Conservation (phyloP, 1,140 invertebrate genomes). For the Globodera rostochiensis region DNA sequence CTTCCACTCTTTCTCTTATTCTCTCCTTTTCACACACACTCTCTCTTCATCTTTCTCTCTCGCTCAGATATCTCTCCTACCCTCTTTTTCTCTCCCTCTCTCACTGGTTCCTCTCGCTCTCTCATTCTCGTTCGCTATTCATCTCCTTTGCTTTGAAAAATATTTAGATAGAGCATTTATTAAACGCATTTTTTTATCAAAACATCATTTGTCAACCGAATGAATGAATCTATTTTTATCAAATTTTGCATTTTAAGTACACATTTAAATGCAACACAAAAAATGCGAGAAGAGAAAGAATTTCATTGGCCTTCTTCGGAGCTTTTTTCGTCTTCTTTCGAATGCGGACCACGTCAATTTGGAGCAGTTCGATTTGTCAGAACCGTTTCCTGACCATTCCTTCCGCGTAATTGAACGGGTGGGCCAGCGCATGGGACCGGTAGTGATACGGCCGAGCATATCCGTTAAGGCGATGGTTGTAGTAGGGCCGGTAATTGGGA, state of each 20-base stretch:
- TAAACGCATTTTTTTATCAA: no score
- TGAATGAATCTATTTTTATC: no score
- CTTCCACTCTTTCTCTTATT: no score
- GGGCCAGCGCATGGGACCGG: constrained; percentile 19
- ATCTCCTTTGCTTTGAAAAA: no score
- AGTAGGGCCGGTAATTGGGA: constrained; percentile 27
- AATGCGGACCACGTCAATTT: not conserved
- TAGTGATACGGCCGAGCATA: constrained; percentile 24
- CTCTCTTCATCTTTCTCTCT: not conserved
- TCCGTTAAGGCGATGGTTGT: constrained; percentile 10
- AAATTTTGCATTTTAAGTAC: no score
- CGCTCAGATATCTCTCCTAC: not conserved
- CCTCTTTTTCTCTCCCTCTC: not conserved
- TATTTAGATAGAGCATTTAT: no score
- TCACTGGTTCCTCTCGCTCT: not conserved
- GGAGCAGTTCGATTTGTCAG: not conserved
- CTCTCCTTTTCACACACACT: not conserved
- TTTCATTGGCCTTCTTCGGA: not conserved
- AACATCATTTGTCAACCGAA: no score
- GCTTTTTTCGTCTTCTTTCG: not conserved
- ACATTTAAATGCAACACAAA: no score
- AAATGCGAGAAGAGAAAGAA: not conserved
- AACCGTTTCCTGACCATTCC: constrained; percentile 27
- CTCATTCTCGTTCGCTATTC: no score
- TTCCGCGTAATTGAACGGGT: constrained; percentile 13